phyloP scores from a whole-genome alignment of 2,888 invertebrate genomes.

The Acrocera orbiculus region DNA sequence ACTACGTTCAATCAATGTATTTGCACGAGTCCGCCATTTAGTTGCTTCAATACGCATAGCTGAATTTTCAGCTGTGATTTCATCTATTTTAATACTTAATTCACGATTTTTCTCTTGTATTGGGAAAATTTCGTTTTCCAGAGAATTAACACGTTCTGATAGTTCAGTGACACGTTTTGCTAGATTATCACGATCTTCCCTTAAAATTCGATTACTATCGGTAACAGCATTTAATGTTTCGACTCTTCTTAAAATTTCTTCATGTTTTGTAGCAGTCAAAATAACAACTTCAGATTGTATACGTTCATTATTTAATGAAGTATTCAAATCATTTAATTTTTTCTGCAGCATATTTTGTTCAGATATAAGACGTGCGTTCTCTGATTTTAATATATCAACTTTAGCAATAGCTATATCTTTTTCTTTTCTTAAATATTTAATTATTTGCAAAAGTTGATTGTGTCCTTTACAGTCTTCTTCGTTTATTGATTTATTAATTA shows the following conservation, averaged over 20 bases:
- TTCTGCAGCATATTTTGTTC: conserved; percentile 52
- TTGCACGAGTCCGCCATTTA: conserved; percentile 72
- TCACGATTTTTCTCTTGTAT: conserved; percentile 61
- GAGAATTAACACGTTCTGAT: conserved; percentile 38
- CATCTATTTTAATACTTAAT: conserved; percentile 48
- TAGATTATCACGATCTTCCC: conserved; percentile 67
- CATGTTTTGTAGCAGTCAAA: conserved; percentile 64
- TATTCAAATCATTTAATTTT: conserved; percentile 55
- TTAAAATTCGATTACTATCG: conserved; percentile 76
- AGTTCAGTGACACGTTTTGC: conserved; percentile 47
- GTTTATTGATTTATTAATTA: conserved; percentile 38
- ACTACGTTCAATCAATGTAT: conserved; percentile 72
- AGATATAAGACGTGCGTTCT: conserved; percentile 60
- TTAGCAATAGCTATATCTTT: conserved; percentile 78
- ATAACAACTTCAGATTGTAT: conserved; percentile 57
- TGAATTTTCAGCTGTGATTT: conserved; percentile 55
- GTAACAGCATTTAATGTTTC: conserved; percentile 84
- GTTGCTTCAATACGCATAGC: conserved; percentile 64
- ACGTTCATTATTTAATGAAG: conserved; percentile 46
- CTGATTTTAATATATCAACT: conserved; percentile 66
- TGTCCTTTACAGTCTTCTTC: conserved; percentile 53
- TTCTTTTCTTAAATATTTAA: conserved; percentile 75
- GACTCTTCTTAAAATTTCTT: conserved; percentile 72
- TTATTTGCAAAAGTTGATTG: conserved; percentile 68
- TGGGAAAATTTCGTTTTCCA: conserved; percentile 57